Evolutionary conservation across 2,797 vertebrate genomes (phyloP).

Genomic region (Enteromius afrohamiltoni): DNA sequence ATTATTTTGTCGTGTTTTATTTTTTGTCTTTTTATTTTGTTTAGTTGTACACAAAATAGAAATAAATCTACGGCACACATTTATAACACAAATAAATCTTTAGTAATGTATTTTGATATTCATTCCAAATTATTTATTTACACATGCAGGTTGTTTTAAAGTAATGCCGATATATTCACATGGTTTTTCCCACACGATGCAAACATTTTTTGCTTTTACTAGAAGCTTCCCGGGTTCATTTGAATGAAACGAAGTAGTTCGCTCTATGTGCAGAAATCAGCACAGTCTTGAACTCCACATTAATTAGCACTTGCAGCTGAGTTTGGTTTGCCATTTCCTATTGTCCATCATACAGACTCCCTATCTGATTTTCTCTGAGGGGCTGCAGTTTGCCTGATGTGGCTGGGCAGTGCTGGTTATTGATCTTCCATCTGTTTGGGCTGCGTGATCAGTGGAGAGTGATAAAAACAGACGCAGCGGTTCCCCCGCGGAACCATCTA

Average conservation of each 20-base stretch:
- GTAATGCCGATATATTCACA: too few species aligned
- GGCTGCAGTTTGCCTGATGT: constrained; percentile 56
- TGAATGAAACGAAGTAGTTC: constrained; percentile 6
- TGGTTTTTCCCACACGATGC: too few species aligned
- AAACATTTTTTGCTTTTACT: neutral
- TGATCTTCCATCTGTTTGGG: constrained; percentile 66
- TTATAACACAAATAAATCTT: too few species aligned
- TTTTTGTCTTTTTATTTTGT: too few species aligned
- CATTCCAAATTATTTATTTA: too few species aligned
- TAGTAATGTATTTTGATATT: too few species aligned
- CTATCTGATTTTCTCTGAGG: constrained; percentile 61
- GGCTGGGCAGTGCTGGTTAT: constrained; percentile 57
- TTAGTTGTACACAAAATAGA: too few species aligned
- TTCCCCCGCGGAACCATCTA: constrained; percentile 51
- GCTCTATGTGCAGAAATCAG: neutral
- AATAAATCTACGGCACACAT: too few species aligned
- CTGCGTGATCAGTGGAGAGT: constrained; percentile 59
- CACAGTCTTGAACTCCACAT: constrained; percentile 32
- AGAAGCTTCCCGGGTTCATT: neutral
- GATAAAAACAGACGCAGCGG: constrained; percentile 57
- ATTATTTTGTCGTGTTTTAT: too few species aligned
- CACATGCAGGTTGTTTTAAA: too few species aligned
- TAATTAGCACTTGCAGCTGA: constrained; percentile 54
- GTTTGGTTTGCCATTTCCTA: constrained; percentile 58
- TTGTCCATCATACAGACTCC: constrained; percentile 55